phyloP scores from a whole-genome alignment of 2,113 vertebrate species.

The Sorex fumeus region DNA sequence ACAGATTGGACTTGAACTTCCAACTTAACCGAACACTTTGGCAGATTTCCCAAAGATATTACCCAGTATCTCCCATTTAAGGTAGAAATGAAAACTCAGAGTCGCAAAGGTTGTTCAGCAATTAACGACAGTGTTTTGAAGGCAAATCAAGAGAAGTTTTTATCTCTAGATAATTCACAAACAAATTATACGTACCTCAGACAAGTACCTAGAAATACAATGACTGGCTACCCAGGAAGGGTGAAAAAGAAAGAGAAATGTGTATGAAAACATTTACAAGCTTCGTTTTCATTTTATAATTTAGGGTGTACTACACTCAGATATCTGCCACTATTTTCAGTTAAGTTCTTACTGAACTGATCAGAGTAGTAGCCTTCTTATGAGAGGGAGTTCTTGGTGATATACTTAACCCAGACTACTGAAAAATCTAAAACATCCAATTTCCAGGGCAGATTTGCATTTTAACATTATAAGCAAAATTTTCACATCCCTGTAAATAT shows the following conservation, averaged over 20 bases:
- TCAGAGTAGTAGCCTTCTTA: not conserved
- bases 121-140: conserved; percentile 7
- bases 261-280: not conserved
- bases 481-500: not conserved
- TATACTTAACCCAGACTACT: not conserved
- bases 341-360: not conserved
- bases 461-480: not conserved
- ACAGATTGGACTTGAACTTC: not conserved
- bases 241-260: not conserved
- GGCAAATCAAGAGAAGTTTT: conserved; percentile 19
- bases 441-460: not conserved
- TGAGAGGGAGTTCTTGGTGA: not conserved
- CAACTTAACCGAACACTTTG: not conserved
- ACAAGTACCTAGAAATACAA: not conserved
- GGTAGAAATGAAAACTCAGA: conserved; percentile 27
- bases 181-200: not conserved
- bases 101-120: not conserved
- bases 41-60: conserved; percentile 29
- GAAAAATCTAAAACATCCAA: not conserved
- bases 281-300: not conserved
- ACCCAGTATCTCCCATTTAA: conserved; percentile 13
- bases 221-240: not conserved
- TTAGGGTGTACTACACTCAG: not conserved
- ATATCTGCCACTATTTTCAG: fast-evolving
- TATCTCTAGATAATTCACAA: conserved; percentile 13